Percentiles rank a stretch among this genome's conserved stretches.
phyloP scores from a whole-genome alignment of 2,797 vertebrate species.

The Hippocampus kuda region DNA sequence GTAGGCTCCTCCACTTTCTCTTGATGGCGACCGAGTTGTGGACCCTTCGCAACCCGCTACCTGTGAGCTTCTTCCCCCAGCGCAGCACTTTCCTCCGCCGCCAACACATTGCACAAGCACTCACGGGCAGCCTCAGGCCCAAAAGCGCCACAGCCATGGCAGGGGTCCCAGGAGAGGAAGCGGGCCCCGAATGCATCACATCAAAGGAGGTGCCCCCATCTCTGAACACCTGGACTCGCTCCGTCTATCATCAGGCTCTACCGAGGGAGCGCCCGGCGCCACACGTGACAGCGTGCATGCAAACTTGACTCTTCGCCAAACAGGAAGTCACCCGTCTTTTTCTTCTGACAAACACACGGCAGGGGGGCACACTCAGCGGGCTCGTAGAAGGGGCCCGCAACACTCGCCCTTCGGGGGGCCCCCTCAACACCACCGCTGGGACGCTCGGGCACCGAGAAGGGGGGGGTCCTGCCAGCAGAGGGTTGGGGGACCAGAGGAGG shows the following conservation, averaged over 20 bases:
- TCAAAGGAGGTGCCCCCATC: constrained; percentile 21
- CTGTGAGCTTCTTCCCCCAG: background rate
- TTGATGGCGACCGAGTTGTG: constrained; percentile 26
- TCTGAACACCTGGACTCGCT: constrained; percentile 51
- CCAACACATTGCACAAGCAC: constrained; percentile 28
- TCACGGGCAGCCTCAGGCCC: constrained; percentile 20
- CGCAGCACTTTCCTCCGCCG: constrained; percentile 6
- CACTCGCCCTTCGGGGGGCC: background rate
- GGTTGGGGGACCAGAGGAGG: constrained; percentile 53
- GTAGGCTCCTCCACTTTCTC: constrained; percentile 37
- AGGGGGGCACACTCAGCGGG: background rate
- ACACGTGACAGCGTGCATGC: background rate
- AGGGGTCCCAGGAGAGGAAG: constrained; percentile 48
- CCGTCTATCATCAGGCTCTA: constrained; percentile 36
- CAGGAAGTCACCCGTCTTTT: background rate
- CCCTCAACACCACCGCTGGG: constrained; percentile 2
- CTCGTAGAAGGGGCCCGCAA: constrained; percentile 4
- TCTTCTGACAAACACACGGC: background rate
- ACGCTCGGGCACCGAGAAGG: constrained; percentile 34
- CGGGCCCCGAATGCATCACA: constrained; percentile 26
- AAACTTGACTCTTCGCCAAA: background rate
- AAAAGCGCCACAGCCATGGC: constrained; percentile 35
- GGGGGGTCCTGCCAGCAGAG: constrained; percentile 49
- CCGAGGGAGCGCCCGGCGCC: constrained; percentile 16
- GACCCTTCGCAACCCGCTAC: background rate